Evolutionary conservation across 2,113 vertebrate species (phyloP).

Genomic region (Strix uralensis): DNA sequence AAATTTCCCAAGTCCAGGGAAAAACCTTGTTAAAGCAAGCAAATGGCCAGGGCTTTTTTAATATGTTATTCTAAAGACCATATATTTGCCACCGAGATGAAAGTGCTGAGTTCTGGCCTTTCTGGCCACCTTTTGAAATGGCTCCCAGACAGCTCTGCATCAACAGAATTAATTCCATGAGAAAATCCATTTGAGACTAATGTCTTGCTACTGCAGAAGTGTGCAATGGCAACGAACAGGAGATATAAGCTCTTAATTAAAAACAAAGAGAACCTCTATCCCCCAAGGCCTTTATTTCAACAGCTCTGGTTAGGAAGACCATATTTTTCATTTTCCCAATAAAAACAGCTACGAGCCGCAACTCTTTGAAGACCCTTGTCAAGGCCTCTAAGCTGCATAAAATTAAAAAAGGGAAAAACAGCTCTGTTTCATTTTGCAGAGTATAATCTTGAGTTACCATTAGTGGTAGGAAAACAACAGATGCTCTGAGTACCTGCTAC

Average conservation of each 20-base stretch:
- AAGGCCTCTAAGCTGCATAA: neutral
- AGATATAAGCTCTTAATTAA: constrained; percentile 63
- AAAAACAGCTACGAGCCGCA: neutral
- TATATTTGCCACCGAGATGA: constrained; percentile 22
- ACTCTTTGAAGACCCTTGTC: constrained; percentile 12
- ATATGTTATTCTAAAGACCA: neutral
- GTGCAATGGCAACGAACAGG: neutral
- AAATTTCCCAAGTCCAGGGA: neutral
- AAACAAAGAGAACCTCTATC: constrained; percentile 45
- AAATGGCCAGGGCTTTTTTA: neutral
- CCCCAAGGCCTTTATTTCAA: constrained; percentile 37
- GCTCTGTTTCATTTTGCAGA: neutral
- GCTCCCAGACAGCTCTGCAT: constrained; percentile 22
- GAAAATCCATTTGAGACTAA: neutral
- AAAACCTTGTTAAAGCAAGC: neutral
- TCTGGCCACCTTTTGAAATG: neutral
- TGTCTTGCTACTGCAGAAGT: neutral
- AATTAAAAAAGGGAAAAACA: neutral
- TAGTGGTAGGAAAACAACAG: neutral
- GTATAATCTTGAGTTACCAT: neutral
- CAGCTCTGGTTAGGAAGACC: constrained; percentile 10
- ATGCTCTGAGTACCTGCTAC: too few relatives aligned
- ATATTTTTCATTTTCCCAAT: constrained; percentile 25
- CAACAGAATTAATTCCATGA: constrained; percentile 20
- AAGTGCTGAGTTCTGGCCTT: constrained; percentile 42